Conservation (phyloP, 2,888 invertebrate genomes). For the Xylocampa areola region DNA sequence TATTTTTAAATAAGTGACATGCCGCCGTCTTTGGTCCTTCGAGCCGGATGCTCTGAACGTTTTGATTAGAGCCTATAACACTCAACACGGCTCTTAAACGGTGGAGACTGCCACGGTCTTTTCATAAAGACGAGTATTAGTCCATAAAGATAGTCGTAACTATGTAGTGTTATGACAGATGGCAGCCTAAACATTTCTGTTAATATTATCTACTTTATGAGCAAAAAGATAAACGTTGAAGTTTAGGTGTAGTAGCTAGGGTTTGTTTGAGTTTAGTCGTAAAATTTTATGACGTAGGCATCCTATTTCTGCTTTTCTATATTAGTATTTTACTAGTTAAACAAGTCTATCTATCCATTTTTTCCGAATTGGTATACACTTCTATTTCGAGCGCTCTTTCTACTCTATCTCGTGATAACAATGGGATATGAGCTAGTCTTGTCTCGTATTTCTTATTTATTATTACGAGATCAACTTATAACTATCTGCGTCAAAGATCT, state of each 20-base stretch:
- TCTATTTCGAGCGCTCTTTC: no score
- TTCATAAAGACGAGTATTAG: conserved; percentile 56
- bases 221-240: conserved; percentile 46
- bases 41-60: conserved; percentile 44
- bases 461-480: no score
- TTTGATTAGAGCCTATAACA: conserved; percentile 54
- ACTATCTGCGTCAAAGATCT: no score
- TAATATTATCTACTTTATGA: conserved; percentile 64
- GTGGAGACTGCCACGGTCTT: conserved; percentile 35
- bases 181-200: conserved; percentile 52
- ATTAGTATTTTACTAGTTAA: no score
- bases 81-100: conserved; percentile 40
- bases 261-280: background rate
- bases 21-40: conserved; percentile 33
- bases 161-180: conserved; percentile 62
- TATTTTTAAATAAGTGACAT: conserved; percentile 25
- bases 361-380: no score
- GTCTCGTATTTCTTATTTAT: no score
- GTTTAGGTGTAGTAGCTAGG: conserved; percentile 14
- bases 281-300: conserved; percentile 4
- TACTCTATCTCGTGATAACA: no score
- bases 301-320: background rate
- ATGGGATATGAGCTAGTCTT: no score
- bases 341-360: no score
- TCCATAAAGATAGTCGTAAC: conserved; percentile 61